Percentiles rank a stretch among this genome's conserved stretches.
Conservation (phyloP, 2,797 vertebrate genomes). For the Paedocypris micromegethes region DNA sequence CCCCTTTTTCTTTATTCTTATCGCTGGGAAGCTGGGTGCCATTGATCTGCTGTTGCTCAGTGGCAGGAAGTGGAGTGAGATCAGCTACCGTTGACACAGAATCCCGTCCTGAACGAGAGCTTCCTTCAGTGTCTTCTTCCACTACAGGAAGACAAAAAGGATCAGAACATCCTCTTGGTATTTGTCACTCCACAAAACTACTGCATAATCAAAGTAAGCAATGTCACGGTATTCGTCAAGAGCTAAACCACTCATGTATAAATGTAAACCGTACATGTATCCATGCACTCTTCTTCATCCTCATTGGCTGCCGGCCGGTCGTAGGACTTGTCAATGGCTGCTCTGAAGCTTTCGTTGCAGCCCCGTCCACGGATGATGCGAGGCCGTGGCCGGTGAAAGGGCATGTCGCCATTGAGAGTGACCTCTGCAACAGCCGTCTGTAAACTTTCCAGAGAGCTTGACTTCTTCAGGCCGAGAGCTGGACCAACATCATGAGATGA, state of each 20-base stretch:
- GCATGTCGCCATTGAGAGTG: constrained; percentile 77
- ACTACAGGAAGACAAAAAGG: constrained; percentile 50
- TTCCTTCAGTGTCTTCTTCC: constrained; percentile 88
- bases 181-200: not conserved
- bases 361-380: constrained; percentile 84
- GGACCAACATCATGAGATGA: constrained; percentile 79
- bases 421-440: constrained; percentile 83
- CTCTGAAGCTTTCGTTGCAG: constrained; percentile 95
- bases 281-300: constrained; percentile 86
- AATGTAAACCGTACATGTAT: constrained; percentile 86
- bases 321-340: constrained; percentile 95
- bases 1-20: constrained; percentile 74
- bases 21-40: constrained; percentile 65
- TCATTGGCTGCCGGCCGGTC: constrained; percentile 71
- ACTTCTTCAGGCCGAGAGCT: constrained; percentile 85
- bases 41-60: constrained; percentile 65
- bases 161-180: not conserved
- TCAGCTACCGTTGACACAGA: constrained; percentile 89
- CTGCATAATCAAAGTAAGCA: not conserved
- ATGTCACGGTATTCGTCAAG: not conserved
- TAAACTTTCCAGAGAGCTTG: constrained; percentile 92
- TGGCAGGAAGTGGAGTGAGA: constrained; percentile 57
- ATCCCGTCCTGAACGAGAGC: constrained; percentile 87
- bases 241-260: not conserved
- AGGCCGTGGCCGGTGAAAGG: constrained; percentile 75